A percentile compares a stretch with the other conserved stretches of the same genome.
Evolutionary conservation across 1,140 invertebrate genomes (phyloP).

Genomic region (Procambarus clarkii): DNA sequence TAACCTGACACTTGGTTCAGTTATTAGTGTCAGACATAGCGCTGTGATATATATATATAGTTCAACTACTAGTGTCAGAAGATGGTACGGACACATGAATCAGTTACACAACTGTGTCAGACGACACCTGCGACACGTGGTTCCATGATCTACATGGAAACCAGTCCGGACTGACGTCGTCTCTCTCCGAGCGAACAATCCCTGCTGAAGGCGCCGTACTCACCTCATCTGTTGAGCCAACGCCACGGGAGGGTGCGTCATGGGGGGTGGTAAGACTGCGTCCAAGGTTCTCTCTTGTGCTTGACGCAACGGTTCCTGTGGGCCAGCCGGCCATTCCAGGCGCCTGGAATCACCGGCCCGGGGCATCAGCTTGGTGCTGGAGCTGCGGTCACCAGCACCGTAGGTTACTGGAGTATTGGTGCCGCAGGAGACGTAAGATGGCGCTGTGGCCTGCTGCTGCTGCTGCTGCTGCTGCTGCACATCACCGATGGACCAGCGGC

Average conservation of each 20-base stretch:
- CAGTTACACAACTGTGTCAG: no score
- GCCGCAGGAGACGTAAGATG: conserved; percentile 28
- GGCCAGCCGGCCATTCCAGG: not conserved
- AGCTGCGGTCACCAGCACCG: conserved; percentile 27
- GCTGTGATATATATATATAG: no score
- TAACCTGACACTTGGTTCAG: no score
- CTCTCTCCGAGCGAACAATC: not conserved
- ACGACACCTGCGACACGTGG: no score
- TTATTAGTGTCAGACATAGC: no score
- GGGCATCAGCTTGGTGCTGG: not conserved
- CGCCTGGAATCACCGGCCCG: not conserved
- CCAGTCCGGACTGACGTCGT: not conserved
- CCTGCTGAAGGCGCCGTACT: not conserved
- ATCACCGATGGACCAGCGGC: conserved; percentile 52
- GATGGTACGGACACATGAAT: no score
- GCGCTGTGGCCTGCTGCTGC: not conserved
- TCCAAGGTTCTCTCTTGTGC: not conserved
- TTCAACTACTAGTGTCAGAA: no score
- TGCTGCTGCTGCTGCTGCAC: conserved; percentile 14
- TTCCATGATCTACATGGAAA: no score
- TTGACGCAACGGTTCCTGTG: not conserved
- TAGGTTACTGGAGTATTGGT: conserved; percentile 22
- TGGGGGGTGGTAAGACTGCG: not conserved
- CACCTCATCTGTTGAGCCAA: conserved; percentile 50
- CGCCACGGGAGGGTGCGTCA: not conserved